A percentile compares a stretch with the other conserved stretches of the same genome.
These are phyloP conservation scores for Panorpa germanica DNA, from an alignment of 2,888 invertebrate genomes.

Conservation along the genomic window DNA sequence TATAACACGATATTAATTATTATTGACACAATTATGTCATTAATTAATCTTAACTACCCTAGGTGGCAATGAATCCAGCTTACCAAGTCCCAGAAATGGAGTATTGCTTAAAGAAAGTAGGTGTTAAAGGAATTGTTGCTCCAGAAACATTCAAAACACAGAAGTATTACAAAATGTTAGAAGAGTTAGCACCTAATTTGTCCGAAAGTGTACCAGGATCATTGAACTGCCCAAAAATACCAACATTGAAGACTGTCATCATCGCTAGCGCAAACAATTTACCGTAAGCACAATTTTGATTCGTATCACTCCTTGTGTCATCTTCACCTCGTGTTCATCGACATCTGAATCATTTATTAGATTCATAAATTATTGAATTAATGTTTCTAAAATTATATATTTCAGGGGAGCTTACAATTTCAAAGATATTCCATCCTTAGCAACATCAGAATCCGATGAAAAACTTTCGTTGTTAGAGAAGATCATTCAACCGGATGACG, in stretches of 20 bases:
- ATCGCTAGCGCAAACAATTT: slow-evolving; percentile 28
- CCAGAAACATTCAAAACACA: slow-evolving; percentile 40
- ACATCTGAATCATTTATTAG: not conserved
- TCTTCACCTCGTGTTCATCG: slow-evolving; percentile 2
- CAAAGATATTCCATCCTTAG: slow-evolving; percentile 22
- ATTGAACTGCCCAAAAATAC: slow-evolving; percentile 25
- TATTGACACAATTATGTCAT: slow-evolving; percentile 4
- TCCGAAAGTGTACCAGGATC: slow-evolving; percentile 23
- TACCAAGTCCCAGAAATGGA: slow-evolving; percentile 49
- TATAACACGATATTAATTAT: slow-evolving; percentile 7
- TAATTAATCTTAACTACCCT: slow-evolving; percentile 13
- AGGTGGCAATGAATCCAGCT: slow-evolving; percentile 61
- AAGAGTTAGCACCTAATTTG: slow-evolving; percentile 37
- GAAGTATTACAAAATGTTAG: slow-evolving; percentile 45
- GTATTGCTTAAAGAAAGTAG: slow-evolving; percentile 52
- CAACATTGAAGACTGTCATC: slow-evolving; percentile 34
- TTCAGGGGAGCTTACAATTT: slow-evolving; percentile 25
- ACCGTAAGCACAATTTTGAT: slow-evolving; percentile 21
- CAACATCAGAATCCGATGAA: slow-evolving; percentile 15
- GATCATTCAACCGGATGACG: slow-evolving; percentile 46
- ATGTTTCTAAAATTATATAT: not conserved
- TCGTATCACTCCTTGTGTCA: not conserved
- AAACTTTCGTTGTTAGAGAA: too few species aligned
- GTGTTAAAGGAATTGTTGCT: slow-evolving; percentile 43
- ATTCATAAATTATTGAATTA: slow-evolving; percentile 6